Conservation (phyloP, 1,140 invertebrate genomes). For the Hylaeus volcanicus region DNA sequence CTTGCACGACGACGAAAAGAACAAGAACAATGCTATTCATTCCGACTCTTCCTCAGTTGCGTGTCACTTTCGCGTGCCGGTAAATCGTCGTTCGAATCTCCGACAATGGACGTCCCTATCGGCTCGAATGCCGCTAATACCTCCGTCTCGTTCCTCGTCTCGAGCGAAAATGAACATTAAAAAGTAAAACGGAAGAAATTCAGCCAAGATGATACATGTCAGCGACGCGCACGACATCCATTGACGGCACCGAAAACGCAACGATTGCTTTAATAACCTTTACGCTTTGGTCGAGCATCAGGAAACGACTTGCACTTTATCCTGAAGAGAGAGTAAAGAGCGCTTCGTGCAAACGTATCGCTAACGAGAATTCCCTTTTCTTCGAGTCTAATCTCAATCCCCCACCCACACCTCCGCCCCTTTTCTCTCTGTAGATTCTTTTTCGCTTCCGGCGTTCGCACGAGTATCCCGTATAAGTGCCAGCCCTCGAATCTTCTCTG, state of each 20-base stretch:
- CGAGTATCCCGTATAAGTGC: slow-evolving; percentile 7
- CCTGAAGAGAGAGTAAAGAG: neutral
- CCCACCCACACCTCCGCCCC: too few species aligned
- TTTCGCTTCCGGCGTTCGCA: neutral
- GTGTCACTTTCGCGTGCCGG: slow-evolving; percentile 9
- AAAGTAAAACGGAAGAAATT: too few species aligned
- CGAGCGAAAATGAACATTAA: too few species aligned
- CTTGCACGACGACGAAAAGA: slow-evolving; percentile 19
- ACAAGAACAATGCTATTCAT: slow-evolving; percentile 33
- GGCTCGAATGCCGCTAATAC: neutral
- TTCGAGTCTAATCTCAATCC: neutral
- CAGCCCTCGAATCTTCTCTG: slow-evolving; percentile 25
- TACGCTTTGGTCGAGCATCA: neutral
- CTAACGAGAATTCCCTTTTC: slow-evolving; percentile 35
- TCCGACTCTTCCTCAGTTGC: neutral
- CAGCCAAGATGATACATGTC: neutral
- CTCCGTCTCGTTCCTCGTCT: neutral
- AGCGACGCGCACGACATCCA: neutral
- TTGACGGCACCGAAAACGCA: neutral
- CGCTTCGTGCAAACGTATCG: slow-evolving; percentile 13
- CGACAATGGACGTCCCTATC: slow-evolving; percentile 10
- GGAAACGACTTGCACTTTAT: neutral
- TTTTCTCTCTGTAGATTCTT: neutral
- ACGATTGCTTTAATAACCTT: neutral
- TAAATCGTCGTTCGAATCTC: slow-evolving; percentile 13